Evolutionary conservation across 2,113 vertebrate genomes (phyloP).

Genomic region (Ancistrus triradiatus): DNA sequence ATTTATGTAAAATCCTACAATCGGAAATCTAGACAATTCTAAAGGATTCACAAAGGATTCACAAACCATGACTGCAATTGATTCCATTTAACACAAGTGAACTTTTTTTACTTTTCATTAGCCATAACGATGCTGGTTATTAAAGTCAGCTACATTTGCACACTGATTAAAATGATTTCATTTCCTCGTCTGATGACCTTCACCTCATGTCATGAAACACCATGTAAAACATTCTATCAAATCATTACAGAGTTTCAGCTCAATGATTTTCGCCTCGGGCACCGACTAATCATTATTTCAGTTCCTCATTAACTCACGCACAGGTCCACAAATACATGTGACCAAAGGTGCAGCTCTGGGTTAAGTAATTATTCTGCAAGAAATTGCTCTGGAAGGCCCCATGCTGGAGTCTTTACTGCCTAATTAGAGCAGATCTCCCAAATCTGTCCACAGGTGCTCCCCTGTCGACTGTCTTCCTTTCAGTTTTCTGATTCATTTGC

Average conservation of each 20-base stretch:
- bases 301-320: conserved; percentile 45
- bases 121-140: no score
- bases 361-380: conserved; percentile 42
- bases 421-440: conserved; percentile 36
- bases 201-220: conserved; percentile 15
- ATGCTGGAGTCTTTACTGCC: conserved; percentile 30
- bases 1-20: no score
- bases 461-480: conserved; percentile 35
- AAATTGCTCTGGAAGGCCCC: conserved; percentile 41
- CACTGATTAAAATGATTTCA: no score
- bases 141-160: no score
- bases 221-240: conserved; percentile 29
- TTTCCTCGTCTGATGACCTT: conserved; percentile 36
- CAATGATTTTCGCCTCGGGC: conserved; percentile 34
- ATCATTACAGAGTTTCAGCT: conserved; percentile 30
- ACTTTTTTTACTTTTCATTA: no score
- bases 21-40: no score
- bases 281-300: conserved; percentile 33
- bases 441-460: conserved; percentile 34
- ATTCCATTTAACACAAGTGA: no score
- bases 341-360: conserved; percentile 24
- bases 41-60: no score
- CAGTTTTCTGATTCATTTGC: conserved; percentile 34
- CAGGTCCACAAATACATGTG: conserved; percentile 34
- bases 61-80: no score